Base-by-base conservation (phyloP, 2,113 vertebrate species). In the Ochotona curzoniae region DNA sequence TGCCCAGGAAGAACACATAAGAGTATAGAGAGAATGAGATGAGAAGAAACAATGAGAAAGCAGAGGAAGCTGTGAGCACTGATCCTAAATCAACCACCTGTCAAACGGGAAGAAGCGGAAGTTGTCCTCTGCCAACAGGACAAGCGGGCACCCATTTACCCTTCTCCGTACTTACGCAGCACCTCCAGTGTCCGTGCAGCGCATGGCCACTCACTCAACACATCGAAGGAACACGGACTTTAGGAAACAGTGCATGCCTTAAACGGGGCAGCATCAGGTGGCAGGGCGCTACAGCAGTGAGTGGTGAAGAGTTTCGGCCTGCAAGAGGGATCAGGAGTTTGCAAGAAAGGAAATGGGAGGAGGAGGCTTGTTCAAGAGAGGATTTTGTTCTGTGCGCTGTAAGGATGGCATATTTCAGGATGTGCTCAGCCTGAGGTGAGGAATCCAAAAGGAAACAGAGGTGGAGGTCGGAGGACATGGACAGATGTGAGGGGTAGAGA, bases 151-250 rank as follows among this genome's bases (percentile, higher is more conserved):
- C 11, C 12, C 28, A 32, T 17, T 3, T 4, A 5, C 38, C 30
- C 23, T 13, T 11, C 54, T 57, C 54, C 15, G 54, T 20, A 57
- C 54, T 57, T 57, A 57, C 12, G 18, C 54, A 20, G 54, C 54
- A 57, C 54, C 54, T 8, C 32, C 3, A 26, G 69, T 28, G 32
- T 51, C 4, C 30, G 69, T n/a, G 64, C 21, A 47, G 26, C 57
- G 5, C 28, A 0, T 49, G 9, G 79, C n/a, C 54, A 25, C 78
- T 66, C 35, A 0, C 0, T 8, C 2, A 6, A n/a, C 4, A 23
- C 38, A 17, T 8, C 6, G 14, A 49, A 5, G 7, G 9, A 44
- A 44, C 38, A 44, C 38, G 38, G 38, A 6, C 38, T 4, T 44
- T 44, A 44, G 38, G 38, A 44, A 25, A 5, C 26, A 21, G 35